phyloP scores from a whole-genome alignment of 2,113 vertebrate species.

The Pagrus major region DNA sequence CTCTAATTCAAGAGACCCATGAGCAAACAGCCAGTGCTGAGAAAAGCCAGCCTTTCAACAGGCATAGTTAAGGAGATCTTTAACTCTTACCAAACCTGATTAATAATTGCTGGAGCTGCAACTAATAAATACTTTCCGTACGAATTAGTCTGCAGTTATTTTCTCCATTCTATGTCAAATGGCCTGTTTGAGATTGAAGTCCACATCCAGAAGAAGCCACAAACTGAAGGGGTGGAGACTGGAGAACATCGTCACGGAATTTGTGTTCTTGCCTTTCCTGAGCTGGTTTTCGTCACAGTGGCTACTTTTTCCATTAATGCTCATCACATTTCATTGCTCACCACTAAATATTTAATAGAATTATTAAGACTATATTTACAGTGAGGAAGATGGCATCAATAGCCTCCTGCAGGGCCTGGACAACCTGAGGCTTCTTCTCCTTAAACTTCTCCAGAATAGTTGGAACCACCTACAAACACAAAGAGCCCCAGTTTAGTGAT shows the following conservation, averaged over 20 bases:
- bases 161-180: too few species aligned
- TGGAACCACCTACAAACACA: slow-evolving; percentile 90
- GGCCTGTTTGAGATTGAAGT: too few species aligned
- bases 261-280: background rate
- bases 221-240: background rate
- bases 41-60: too few species aligned
- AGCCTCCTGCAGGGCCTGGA: slow-evolving; percentile 96
- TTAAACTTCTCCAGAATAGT: slow-evolving; percentile 99
- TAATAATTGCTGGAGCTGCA: too few species aligned
- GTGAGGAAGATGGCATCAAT: slow-evolving; percentile 97
- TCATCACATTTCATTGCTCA: background rate
- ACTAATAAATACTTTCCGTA: too few species aligned
- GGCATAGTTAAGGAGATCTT: too few species aligned
- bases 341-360: background rate
- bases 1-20: too few species aligned
- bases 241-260: background rate
- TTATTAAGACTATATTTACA: slow-evolving; percentile 82
- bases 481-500: background rate
- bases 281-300: background rate
- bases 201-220: too few species aligned
- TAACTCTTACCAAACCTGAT: too few species aligned
- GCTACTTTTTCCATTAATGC: background rate
- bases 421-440: slow-evolving; percentile 97
- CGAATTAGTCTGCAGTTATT: too few species aligned
- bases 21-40: too few species aligned